Conservation (phyloP, 1,140 invertebrate genomes). For the Atta cephalotes region DNA sequence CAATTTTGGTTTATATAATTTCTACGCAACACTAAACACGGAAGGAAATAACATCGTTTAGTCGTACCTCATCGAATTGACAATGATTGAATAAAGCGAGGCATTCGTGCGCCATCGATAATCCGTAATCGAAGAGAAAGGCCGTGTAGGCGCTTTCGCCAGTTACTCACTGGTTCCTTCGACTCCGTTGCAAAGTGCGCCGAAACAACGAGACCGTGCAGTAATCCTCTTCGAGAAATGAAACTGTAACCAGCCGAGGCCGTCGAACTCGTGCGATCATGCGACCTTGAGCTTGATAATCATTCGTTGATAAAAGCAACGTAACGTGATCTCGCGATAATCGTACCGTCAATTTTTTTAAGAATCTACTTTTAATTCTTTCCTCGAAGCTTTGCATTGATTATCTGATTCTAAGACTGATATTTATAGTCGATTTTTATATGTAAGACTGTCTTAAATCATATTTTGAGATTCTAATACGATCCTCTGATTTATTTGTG, state of each 20-base stretch:
- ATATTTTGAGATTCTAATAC: no score
- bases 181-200: conserved; percentile 30
- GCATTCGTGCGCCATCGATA: conserved; percentile 47
- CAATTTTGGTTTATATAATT: conserved; percentile 58
- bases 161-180: conserved; percentile 38
- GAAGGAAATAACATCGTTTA: conserved; percentile 10
- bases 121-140: conserved; percentile 70
- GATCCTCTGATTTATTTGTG: no score
- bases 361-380: not conserved
- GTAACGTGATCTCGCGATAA: conserved; percentile 15
- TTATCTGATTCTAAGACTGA: no score
- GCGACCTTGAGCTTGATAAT: conserved; percentile 67
- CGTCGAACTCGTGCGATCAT: conserved; percentile 31
- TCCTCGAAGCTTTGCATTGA: not conserved
- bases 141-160: conserved; percentile 69
- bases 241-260: conserved; percentile 13
- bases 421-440: no score
- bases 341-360: not conserved
- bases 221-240: conserved; percentile 62
- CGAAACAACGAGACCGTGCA: conserved; percentile 30
- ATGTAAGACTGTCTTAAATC: no score
- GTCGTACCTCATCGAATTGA: conserved; percentile 38
- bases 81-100: conserved; percentile 32
- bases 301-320: conserved; percentile 44
- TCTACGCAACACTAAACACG: conserved; percentile 34